Base-by-base conservation (phyloP, 2,888 invertebrate genomes). In the Tortrix viridana region DNA sequence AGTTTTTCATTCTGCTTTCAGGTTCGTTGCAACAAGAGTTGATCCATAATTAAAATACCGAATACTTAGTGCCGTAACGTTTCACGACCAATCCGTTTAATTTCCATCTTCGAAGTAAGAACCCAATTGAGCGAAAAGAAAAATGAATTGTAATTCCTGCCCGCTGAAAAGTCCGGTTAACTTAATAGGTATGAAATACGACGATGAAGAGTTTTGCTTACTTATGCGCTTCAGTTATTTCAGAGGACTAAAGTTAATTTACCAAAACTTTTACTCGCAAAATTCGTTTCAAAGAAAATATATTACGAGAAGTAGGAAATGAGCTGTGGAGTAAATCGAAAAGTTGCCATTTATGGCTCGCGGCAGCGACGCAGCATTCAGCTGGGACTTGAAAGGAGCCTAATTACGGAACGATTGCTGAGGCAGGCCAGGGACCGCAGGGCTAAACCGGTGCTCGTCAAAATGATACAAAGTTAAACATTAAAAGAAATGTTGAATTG, bases 221-320 rank as follows among this genome's bases (percentile, higher is more conserved):
- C 58, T 58, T 63, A 57, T 58, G 56, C 57, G 57, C 53, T 57
- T 57, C 58, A 57, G 48, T 48, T 57, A 20, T 63, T 57, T 53
- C 41, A 41, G 41, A 53, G 57, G 47, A 46, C 16, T 22, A 20
- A 44, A 63, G 38, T 56, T 52, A 52, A 63, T 63, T 58, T 52
- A 20, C 52, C 55, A 20, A 57, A 57, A 57, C 26, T 57, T 62
- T 50, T 19, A 22, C 18, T 22, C 23, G 9, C 26, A 52, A 26
- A 52, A 46, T 46, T 41, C 54, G 12, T 38, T 18, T 41, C 38
- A 48, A 58, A 52, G 26, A 52, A 62, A 57, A 47, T 38, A 6
- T 22, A 47, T 41, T 22, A 22, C 16, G 57, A 38, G 16, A 52
- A 63, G 47, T 58, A 52, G 23, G 41, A 58, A 63, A 58, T 53